Evolutionary conservation across 35 echinoderm and acorn worm species (phyloP), one percentile per base, ranked within the genome.

Genomic region (Stichopus chloronotus): DNA sequence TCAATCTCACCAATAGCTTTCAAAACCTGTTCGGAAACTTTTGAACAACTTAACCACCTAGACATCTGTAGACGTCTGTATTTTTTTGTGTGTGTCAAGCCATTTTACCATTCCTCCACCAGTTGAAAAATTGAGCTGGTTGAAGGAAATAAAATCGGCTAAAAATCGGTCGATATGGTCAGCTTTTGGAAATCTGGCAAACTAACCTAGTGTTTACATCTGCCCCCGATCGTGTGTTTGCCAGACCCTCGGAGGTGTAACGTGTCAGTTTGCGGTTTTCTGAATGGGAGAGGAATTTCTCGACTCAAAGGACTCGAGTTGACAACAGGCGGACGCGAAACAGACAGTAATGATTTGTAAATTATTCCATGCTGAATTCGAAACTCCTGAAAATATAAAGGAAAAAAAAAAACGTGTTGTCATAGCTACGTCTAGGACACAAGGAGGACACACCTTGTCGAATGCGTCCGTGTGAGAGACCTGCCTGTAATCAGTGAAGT

Each of bases 231-330:
- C 61, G 61, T 65, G 61, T 65, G 61, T 65, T 65, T 65, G 61
- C 10, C 80, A 83, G 80, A 83, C 53, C 5, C 9, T 13, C 55
- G 17, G 80, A 83, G 80, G 80, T 55, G 80, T 83, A 56, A 83
- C 8, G 17, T 83, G 80, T 83, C 80, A 83, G 16, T 56, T 83
- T 83, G 80, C 80, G 80, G 80, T 83, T 83, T 83, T 83, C 43
- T 83, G 80, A 83, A 83, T 83, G 53, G 55, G 55, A 55, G 53
- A 52, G 52, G 10, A 19, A 19, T 81, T 52, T 65, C 61, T 9
- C 6, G 14, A 81, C 21, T 30, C 79, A 1, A 16, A 6, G 6
- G 12, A 55, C n/a, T 55, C 25, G 4, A 52, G 77, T n/a, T 83
- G 80, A 83, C 80, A 56, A 52, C 52, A 6, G 55, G 80, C 80